Base-by-base conservation (phyloP, 2,113 vertebrate species). In the Anhinga rufa region DNA sequence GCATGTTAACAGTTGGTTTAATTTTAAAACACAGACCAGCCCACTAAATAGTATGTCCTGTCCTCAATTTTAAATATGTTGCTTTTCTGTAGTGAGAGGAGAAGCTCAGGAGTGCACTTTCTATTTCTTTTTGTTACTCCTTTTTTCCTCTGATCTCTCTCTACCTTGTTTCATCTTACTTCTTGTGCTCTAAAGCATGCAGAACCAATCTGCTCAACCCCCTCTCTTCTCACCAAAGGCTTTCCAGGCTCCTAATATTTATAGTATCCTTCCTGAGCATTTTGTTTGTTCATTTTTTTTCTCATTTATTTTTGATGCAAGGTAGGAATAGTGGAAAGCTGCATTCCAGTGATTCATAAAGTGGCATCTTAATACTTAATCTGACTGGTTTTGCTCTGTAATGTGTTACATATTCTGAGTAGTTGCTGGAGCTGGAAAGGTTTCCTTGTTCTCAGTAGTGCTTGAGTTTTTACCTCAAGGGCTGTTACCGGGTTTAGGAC, bases 11-110 rank as follows among this genome's bases (percentile, higher is more conserved):
- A 17, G 48, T 29, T 21, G 26, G 44, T 34, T 81, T 81, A 65
- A 26, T 55, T 89, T 60, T 5, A 38, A 24, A 77, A 79, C n/a
- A 1, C 9, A 69, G 64, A 32, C 22, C 60, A 75, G 36, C 40
- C 9, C 60, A n/a, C 26, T 3, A 7, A 42, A 48, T 16, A n/a
- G 42, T 12, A 3, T 40, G 54, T 40, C 40, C 51, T 86, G 65
- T 57, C 38, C 38, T 92, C 6, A 0, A 9, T 64, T 60, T 84
- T 21, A 38, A 58, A 34, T 20, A 46, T 0, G 0, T 14, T 32
- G 17, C 66, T 25, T 74, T 77, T 82, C 52, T 61, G n/a, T 52
- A 65, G 29, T 0, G 7, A 60, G 49, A 68, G 14, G 66, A 55
- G 20, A 20, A 55, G 14, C 49, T 65, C 40, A 40, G 69, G 46